phyloP scores from a whole-genome alignment of 2,888 invertebrate genomes.

The Epinotia brunnichana region DNA sequence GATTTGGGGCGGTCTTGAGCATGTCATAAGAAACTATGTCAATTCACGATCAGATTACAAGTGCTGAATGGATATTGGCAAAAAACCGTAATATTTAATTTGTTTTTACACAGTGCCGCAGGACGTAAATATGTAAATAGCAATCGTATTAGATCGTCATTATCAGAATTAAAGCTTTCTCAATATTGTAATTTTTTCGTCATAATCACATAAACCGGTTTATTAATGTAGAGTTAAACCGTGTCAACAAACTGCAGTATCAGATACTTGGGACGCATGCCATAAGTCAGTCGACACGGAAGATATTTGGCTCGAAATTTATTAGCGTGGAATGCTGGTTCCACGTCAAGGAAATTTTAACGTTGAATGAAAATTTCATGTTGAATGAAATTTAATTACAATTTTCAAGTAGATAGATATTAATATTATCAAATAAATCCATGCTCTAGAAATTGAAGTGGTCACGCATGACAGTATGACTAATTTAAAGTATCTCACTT shows the following conservation, averaged over 20 bases:
- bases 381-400: conserved; percentile 42
- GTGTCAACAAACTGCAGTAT: conserved; percentile 48
- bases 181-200: not conserved
- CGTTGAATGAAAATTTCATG: conserved; percentile 38
- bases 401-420: conserved; percentile 23
- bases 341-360: conserved; percentile 34
- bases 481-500: conserved; percentile 39
- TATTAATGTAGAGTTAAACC: conserved; percentile 15
- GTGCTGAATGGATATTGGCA: not conserved
- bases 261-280: conserved; percentile 63
- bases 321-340: conserved; percentile 50
- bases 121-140: not conserved
- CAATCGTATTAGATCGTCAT: not conserved
- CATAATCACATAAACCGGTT: not conserved
- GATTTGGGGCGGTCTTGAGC: not conserved
- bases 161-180: not conserved
- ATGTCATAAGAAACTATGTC: not conserved
- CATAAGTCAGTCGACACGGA: conserved; percentile 69
- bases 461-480: conserved; percentile 22
- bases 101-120: not conserved
- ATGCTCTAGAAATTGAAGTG: conserved; percentile 27
- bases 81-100: not conserved
- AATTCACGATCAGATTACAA: not conserved
- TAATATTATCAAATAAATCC: conserved; percentile 35
- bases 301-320: conserved; percentile 53